A percentile compares a stretch with the other conserved stretches of the same genome.
Conservation (phyloP, 2,888 invertebrate species). For the Catocala nupta region DNA sequence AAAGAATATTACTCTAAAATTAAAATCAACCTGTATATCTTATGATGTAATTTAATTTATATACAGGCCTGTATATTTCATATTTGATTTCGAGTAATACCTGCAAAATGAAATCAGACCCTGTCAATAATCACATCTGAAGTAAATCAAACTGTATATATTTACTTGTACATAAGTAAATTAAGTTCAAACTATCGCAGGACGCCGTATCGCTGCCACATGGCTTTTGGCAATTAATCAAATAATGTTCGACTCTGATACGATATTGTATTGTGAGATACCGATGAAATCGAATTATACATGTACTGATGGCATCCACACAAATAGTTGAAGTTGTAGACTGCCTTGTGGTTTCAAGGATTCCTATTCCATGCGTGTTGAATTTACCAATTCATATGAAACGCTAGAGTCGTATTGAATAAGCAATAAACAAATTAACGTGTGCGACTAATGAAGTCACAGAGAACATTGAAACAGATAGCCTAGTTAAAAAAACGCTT, state of each 20-base stretch:
- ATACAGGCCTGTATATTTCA: not conserved
- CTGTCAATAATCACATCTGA: conserved; percentile 16
- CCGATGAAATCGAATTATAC: conserved; percentile 1
- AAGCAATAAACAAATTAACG: too few relatives aligned
- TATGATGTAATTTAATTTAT: not conserved
- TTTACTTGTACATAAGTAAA: conserved; percentile 49
- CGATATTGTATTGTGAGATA: not conserved
- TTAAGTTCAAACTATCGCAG: conserved; percentile 44
- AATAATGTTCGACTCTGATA: conserved; percentile 30
- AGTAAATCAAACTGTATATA: conserved; percentile 13
- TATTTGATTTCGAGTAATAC: not conserved
- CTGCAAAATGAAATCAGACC: conserved; percentile 9
- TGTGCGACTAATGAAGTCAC: too few relatives aligned
- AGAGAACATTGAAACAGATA: too few relatives aligned
- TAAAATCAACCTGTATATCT: not conserved
- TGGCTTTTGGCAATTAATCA: conserved; percentile 52
- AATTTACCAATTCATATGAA: too few relatives aligned
- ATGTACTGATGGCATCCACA: not conserved
- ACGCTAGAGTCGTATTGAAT: too few relatives aligned
- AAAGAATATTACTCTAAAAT: not conserved
- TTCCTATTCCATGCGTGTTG: too few relatives aligned
- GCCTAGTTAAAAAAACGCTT: too few relatives aligned
- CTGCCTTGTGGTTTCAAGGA: too few relatives aligned
- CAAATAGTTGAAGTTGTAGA: too few relatives aligned
- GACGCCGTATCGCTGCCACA: conserved; percentile 32